A percentile compares a stretch with the other conserved stretches of the same genome.
phyloP scores from a whole-genome alignment of 2,113 vertebrate genomes.

The Caloenas nicobarica region DNA sequence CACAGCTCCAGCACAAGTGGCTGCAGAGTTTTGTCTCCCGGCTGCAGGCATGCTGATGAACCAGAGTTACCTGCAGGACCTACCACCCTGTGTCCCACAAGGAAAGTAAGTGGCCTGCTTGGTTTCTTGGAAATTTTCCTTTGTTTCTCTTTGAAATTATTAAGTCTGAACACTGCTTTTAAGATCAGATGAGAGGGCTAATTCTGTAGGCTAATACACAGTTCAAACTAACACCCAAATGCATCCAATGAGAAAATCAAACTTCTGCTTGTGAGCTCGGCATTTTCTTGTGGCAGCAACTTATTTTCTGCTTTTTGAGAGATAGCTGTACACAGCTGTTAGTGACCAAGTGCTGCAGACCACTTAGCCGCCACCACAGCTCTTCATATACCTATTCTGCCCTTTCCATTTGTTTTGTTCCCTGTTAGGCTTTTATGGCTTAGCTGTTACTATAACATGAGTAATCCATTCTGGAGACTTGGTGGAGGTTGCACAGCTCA shows the following conservation, averaged over 20 bases:
- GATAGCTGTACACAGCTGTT: background rate
- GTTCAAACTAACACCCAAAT: background rate
- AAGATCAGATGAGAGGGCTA: background rate
- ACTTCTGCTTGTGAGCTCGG: background rate
- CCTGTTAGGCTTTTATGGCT: background rate
- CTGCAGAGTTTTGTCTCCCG: background rate
- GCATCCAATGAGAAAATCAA: background rate
- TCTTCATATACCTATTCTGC: background rate
- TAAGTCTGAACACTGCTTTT: background rate
- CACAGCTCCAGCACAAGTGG: background rate
- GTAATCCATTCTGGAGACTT: background rate
- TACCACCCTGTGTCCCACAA: rapidly evolving
- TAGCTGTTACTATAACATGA: background rate
- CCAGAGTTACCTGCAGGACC: background rate
- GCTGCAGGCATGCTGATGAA: background rate
- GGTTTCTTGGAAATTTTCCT: background rate
- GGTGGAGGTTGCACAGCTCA: background rate
- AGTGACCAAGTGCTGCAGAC: background rate
- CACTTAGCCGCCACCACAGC: background rate
- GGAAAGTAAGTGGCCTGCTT: background rate
- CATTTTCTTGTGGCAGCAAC: background rate
- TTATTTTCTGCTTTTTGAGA: background rate
- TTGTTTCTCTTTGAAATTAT: background rate
- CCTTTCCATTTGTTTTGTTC: background rate
- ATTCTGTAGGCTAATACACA: background rate